Base-by-base conservation (phyloP, 2,113 vertebrate genomes). In the Pristiophorus japonicus region DNA sequence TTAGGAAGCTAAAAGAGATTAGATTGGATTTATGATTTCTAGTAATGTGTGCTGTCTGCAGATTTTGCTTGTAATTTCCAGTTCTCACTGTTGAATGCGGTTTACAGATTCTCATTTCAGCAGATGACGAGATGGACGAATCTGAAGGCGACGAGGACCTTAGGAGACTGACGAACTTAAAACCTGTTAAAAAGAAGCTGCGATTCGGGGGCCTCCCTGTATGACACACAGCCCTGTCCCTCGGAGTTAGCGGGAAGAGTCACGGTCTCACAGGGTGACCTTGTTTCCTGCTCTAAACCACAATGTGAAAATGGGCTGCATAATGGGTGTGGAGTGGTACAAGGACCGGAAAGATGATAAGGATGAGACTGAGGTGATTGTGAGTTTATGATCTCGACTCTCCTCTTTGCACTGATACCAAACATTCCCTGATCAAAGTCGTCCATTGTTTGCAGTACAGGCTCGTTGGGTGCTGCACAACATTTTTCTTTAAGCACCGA, bases 41-140 rank as follows among this genome's bases (percentile, higher is more conserved):
- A 51, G 12, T 90, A 34, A 59, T 55, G 51, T 30, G 24, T 51
- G 24, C 3, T 59, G 10, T 30, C 10, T 62, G 51, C 51, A 62
- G 62, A 62, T 38, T 55, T 59, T 42, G 45, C 6, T 62, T 67
- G 63, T 67, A 38, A 11, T 70, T 51, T 95, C 22, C 67, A 42
- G 20, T 70, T 42, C 34, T 94, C 92, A 66, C 42, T 65, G 18
- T 47, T 95, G 14, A 95, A 95, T 70, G 59, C 27, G 63, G 63
- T 95, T 78, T 51, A 96, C 95, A 99, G 99, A 99, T 99, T 97
- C 98, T 99, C 95, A 99, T 99, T 97, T 99, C 99, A 0, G 98
- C 99, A 5, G 99, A 99, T 27, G 99, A 99, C 4, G 99, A 99
- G 97, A 99, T 99, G 99, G 99, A 99, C 66, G 99, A 99, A 96